A percentile compares a stretch with the other conserved stretches of the same genome.
phyloP scores from a whole-genome alignment of 2,888 invertebrate species.

The Agrochola lota region DNA sequence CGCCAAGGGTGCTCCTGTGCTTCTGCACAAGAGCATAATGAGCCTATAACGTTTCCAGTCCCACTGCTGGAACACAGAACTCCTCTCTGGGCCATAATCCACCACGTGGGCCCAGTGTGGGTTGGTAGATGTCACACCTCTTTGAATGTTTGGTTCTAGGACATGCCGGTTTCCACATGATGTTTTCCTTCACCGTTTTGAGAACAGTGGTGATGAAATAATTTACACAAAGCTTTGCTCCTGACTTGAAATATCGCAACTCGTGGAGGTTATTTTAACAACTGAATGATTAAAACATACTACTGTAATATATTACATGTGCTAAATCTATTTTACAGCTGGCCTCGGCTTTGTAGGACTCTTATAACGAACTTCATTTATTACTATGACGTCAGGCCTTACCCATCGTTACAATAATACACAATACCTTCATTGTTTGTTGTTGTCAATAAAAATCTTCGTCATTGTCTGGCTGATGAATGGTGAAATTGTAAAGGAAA shows the following conservation, averaged over 20 bases:
- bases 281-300: background rate
- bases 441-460: conserved; percentile 15
- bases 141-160: too few relatives aligned
- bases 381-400: conserved; percentile 38
- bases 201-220: too few relatives aligned
- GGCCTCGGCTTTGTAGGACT: conserved; percentile 8
- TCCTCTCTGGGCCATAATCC: too few relatives aligned
- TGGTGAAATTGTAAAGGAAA: background rate
- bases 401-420: conserved; percentile 21
- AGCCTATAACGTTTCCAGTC: too few relatives aligned
- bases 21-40: too few relatives aligned
- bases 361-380: conserved; percentile 42
- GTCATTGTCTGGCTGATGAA: background rate
- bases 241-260: background rate
- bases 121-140: too few relatives aligned
- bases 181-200: too few relatives aligned
- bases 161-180: too few relatives aligned
- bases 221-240: background rate
- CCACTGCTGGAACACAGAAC: too few relatives aligned
- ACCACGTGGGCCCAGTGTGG: too few relatives aligned
- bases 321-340: conserved; percentile 23
- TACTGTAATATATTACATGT: background rate
- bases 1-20: too few relatives aligned
- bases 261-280: background rate
- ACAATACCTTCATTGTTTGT: conserved; percentile 44